Evolutionary conservation across 2,797 vertebrate genomes (phyloP).

Genomic region (Cottoperca gobio): DNA sequence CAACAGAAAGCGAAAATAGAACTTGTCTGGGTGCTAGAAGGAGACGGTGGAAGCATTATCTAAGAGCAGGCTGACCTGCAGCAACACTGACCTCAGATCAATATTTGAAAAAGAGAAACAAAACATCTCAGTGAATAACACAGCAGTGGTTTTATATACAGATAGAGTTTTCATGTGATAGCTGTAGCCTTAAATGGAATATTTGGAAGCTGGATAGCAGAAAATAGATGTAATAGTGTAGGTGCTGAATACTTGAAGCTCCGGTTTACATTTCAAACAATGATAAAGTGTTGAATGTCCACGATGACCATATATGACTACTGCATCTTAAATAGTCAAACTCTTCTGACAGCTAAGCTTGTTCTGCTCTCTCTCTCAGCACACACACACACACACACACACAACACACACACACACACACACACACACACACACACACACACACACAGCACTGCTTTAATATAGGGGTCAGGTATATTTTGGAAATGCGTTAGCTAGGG

Average conservation of each 20-base stretch:
- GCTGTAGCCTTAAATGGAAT: constrained; percentile 62
- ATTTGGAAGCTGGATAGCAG: constrained; percentile 38
- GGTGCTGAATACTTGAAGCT: constrained; percentile 23
- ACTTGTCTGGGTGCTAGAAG: neutral
- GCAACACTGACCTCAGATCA: constrained; percentile 6
- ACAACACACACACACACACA: constrained; percentile 3
- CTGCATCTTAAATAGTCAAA: constrained; percentile 40
- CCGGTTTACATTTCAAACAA: constrained; percentile 70
- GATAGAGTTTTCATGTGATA: neutral
- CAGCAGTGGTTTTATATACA: neutral
- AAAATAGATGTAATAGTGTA: constrained; percentile 25
- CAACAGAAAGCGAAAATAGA: constrained; percentile 54
- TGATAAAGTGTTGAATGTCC: constrained; percentile 59
- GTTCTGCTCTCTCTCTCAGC: constrained; percentile 65
- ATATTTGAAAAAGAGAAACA: constrained; percentile 20
- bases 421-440: neutral
- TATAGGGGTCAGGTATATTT: constrained; percentile 9
- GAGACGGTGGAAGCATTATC: constrained; percentile 37
- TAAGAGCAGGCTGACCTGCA: constrained; percentile 19
- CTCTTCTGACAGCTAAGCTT: constrained; percentile 35
- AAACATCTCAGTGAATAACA: constrained; percentile 10
- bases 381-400: constrained; percentile 12
- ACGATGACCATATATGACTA: constrained; percentile 72
- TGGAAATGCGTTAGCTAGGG: neutral
- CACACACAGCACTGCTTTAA: constrained; percentile 4